Base-by-base conservation (phyloP, 2,888 invertebrate genomes). In the Perithous albicinctus region DNA sequence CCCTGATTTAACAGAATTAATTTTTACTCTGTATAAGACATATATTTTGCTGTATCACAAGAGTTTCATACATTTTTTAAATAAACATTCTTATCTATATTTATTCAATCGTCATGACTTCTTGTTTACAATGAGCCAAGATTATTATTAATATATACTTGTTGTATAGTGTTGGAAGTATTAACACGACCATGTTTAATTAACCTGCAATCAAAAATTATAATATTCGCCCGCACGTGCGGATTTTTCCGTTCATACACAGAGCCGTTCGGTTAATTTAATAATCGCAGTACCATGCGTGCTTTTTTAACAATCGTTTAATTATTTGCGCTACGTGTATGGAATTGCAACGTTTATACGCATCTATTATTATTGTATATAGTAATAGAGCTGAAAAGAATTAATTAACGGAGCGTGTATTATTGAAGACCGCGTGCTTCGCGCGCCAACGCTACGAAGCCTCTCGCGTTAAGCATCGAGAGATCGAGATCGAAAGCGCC, bases 401-500 rank as follows among this genome's bases (percentile, higher is more conserved):
- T 59, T 32, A 59, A 59, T 59, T 59, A 59, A 59, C 15, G 56
- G n/a, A 56, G 56, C 56, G 56, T 56, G 56, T 32, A 26, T n/a
- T 6, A 10, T n/a, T n/a, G n/a, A 23, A 56, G 56, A 0, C n/a
- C 26, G 56, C 29, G 29, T 15, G 56, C 29, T n/a, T n/a, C 4
- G n/a, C n/a, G 54, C 26, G 54, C 6, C 4, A n/a, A 15, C 56
- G 56, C 1, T 7, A n/a, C 5, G 29, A 20, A 35, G 67, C 46
- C 35, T 77, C 29, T 61, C 59, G 59, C 81, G 74, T 78, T 63
- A 56, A 78, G 78, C 69, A 78, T 78, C 77, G 78, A 59, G 78
- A 82, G 74, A 48, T 76, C 75, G 79, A 82, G 79, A 82, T 79
- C 70, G 82, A 79, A 82, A 79, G 82, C 74, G 78, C 79, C 82